These are phyloP conservation scores for Penaeus indicus DNA, from an alignment of 1,140 invertebrate genomes.

Conservation along the genomic window DNA sequence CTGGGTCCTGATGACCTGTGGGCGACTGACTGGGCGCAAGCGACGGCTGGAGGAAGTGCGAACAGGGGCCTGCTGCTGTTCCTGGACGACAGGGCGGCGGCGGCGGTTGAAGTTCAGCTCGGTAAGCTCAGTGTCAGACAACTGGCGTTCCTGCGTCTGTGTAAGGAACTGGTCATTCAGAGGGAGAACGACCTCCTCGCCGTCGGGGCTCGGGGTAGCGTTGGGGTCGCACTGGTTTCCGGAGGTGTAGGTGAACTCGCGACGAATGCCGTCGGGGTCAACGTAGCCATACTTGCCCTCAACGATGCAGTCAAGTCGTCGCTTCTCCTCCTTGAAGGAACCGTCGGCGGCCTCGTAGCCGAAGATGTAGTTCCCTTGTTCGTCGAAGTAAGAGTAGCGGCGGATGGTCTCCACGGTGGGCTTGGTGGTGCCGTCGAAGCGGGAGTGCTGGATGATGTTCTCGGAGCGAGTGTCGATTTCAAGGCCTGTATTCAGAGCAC, in stretches of 20 bases:
- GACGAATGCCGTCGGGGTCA: conserved; percentile 87
- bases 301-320: conserved; percentile 88
- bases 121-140: conserved; percentile 63
- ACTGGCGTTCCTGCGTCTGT: conserved; percentile 58
- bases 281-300: conserved; percentile 90
- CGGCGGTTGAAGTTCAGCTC: conserved; percentile 57
- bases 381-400: conserved; percentile 67
- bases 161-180: conserved; percentile 64
- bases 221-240: conserved; percentile 88
- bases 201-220: conserved; percentile 72
- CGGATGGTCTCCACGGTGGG: conserved; percentile 66
- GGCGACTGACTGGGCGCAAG: not conserved
- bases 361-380: conserved; percentile 86
- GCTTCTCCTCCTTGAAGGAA: conserved; percentile 90
- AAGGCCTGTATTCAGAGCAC: conserved; percentile 51
- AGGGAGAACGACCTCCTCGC: conserved; percentile 69
- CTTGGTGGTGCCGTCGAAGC: conserved; percentile 38
- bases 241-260: conserved; percentile 90
- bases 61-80: not conserved
- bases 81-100: conserved; percentile 39
- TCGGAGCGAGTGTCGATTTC: conserved; percentile 57
- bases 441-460: conserved; percentile 28
- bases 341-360: conserved; percentile 91
- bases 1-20: too few relatives aligned
- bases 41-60: not conserved